Conservation (phyloP, 92 coral and sea anemone genomes). For the Meandrina meandrites region DNA sequence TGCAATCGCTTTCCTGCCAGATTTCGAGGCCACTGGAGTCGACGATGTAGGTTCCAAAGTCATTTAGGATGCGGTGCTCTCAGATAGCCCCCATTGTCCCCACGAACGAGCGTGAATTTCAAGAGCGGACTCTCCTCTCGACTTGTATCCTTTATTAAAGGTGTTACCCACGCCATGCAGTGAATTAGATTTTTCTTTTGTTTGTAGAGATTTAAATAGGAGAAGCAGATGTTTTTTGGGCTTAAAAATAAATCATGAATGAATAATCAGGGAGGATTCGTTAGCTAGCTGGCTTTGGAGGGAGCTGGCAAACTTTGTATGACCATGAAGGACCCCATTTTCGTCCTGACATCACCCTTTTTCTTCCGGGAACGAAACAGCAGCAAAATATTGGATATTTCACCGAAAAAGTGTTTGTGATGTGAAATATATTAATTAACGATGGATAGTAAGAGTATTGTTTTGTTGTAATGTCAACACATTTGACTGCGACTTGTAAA, state of each 20-base stretch:
- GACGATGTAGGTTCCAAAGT: conserved; percentile 18
- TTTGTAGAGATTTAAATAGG: conserved; percentile 99
- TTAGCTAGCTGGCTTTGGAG: conserved; percentile 40
- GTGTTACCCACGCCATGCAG: conserved; percentile 99
- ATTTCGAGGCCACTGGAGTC: conserved; percentile 19
- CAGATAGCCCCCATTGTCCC: conserved; percentile 34
- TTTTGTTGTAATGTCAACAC: conserved; percentile 97
- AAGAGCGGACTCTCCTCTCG: conserved; percentile 55
- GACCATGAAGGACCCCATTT: background rate
- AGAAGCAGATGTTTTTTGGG: conserved; percentile 99
- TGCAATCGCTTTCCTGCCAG: conserved; percentile 62
- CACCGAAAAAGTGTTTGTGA: conserved; percentile 68
- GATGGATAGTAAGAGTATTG: conserved; percentile 90
- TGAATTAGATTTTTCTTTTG: conserved; percentile 99
- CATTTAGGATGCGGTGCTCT: conserved; percentile 8
- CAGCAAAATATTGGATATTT: conserved; percentile 26
- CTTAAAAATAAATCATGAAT: conserved; percentile 99
- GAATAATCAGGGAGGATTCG: conserved; percentile 72
- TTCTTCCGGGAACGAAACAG: conserved; percentile 17
- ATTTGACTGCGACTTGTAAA: conserved; percentile 87
- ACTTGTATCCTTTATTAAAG: conserved; percentile 82
- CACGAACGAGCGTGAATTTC: conserved; percentile 38
- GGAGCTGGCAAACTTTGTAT: conserved; percentile 32
- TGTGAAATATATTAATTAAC: conserved; percentile 93
- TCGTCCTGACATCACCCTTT: background rate